These are phyloP conservation scores for Sinohyriopsis cumingii DNA, from an alignment of 2,888 invertebrate genomes.

Conservation along the genomic window DNA sequence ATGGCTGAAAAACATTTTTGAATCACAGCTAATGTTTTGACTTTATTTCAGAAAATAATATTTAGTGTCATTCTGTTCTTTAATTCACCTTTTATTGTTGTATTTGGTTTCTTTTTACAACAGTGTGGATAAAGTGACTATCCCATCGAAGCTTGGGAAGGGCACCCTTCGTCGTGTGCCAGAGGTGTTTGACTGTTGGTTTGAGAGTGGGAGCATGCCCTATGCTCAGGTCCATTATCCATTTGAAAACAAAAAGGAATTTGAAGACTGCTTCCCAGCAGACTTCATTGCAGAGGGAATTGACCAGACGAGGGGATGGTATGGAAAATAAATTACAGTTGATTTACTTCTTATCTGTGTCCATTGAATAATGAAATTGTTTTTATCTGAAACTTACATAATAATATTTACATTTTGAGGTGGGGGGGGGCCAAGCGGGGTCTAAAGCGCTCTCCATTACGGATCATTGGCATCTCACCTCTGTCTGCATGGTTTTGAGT, in stretches of 20 bases:
- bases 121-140: constrained; percentile 90
- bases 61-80: too few species aligned
- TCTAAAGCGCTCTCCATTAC: too few species aligned
- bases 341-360: neutral
- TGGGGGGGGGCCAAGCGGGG: too few species aligned
- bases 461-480: too few species aligned
- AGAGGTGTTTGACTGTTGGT: constrained; percentile 99
- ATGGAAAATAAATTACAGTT: constrained; percentile 20
- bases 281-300: constrained; percentile 99
- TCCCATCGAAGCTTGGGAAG: constrained; percentile 89
- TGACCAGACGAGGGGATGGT: constrained; percentile 97
- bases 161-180: constrained; percentile 88
- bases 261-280: constrained; percentile 86
- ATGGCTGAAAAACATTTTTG: too few species aligned
- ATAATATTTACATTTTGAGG: too few species aligned
- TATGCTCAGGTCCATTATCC: constrained; percentile 87
- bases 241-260: constrained; percentile 86
- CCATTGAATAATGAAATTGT: neutral
- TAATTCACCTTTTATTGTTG: too few species aligned
- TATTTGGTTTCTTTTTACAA: neutral
- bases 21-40: too few species aligned
- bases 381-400: neutral
- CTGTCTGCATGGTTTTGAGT: too few species aligned
- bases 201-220: constrained; percentile 99
- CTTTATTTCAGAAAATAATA: too few species aligned